Conservation (phyloP, 1,140 invertebrate genomes). For the Pogonus chalceus region DNA sequence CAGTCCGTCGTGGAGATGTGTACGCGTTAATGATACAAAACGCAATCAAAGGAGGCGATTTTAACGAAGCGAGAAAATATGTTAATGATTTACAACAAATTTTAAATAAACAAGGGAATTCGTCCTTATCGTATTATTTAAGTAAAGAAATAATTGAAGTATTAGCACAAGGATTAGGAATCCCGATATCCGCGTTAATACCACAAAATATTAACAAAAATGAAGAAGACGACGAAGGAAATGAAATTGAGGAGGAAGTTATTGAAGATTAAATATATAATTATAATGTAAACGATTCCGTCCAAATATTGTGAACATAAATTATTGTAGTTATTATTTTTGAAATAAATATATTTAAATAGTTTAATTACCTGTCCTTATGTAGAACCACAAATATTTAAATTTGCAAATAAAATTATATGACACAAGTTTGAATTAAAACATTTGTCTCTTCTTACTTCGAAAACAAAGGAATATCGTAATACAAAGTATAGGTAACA, state of each 20-base stretch:
- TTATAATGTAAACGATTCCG: neutral
- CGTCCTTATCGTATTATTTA: slow-evolving; percentile 32
- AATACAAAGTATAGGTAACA: too few species aligned
- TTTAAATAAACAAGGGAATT: slow-evolving; percentile 19
- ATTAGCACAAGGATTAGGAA: slow-evolving; percentile 27
- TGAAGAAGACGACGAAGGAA: slow-evolving; percentile 13
- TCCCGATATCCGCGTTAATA: slow-evolving; percentile 24
- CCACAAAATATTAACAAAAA: slow-evolving; percentile 18
- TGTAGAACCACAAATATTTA: too few species aligned
- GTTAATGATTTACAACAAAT: slow-evolving; percentile 29
- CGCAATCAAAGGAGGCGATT: slow-evolving; percentile 36
- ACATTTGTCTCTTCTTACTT: too few species aligned
- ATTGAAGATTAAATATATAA: slow-evolving; percentile 22
- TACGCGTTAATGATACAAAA: slow-evolving; percentile 44
- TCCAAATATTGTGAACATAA: neutral
- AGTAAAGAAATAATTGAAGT: slow-evolving; percentile 29
- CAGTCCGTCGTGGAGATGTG: slow-evolving; percentile 43
- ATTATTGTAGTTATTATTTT: neutral
- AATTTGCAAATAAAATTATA: too few species aligned
- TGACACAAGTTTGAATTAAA: too few species aligned
- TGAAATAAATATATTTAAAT: too few species aligned
- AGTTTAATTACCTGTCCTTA: too few species aligned
- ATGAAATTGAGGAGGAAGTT: slow-evolving; percentile 22
- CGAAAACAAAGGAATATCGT: too few species aligned
- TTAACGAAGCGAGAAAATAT: slow-evolving; percentile 27